These are phyloP conservation scores for Escarpia spicata DNA, from an alignment of 2,888 invertebrate species.

Conservation along the genomic window DNA sequence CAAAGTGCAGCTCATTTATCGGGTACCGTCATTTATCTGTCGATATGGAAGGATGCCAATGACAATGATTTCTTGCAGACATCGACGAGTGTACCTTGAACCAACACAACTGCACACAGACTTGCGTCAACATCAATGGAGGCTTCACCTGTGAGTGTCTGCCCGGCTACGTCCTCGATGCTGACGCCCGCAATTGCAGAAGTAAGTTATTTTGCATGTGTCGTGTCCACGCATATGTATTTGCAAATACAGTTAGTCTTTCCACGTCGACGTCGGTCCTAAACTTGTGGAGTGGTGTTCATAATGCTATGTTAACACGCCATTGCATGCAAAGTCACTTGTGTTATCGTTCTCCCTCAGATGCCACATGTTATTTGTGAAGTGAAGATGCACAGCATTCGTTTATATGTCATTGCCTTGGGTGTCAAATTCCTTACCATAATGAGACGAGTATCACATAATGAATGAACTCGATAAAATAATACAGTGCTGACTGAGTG, in stretches of 20 bases:
- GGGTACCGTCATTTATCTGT: too few species aligned
- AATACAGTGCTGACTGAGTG: neutral
- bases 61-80: slow-evolving; percentile 22
- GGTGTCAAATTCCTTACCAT: too few species aligned
- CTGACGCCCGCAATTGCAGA: slow-evolving; percentile 39
- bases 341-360: neutral
- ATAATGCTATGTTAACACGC: too few species aligned
- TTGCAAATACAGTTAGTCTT: too few species aligned
- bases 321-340: too few species aligned
- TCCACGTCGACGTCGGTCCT: too few species aligned
- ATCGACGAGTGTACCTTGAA: slow-evolving; percentile 31
- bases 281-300: too few species aligned
- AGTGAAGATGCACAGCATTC: neutral
- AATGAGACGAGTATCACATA: neutral
- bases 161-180: slow-evolving; percentile 37
- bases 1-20: too few species aligned
- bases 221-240: neutral
- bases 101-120: slow-evolving; percentile 35
- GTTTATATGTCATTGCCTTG: too few species aligned
- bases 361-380: neutral
- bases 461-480: neutral
- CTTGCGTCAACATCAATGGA: slow-evolving; percentile 43
- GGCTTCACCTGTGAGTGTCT: slow-evolving; percentile 27
- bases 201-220: slow-evolving; percentile 7
- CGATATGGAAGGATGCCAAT: too few species aligned